phyloP scores from a whole-genome alignment of 2,113 vertebrate species.

The Spea multiplicata region DNA sequence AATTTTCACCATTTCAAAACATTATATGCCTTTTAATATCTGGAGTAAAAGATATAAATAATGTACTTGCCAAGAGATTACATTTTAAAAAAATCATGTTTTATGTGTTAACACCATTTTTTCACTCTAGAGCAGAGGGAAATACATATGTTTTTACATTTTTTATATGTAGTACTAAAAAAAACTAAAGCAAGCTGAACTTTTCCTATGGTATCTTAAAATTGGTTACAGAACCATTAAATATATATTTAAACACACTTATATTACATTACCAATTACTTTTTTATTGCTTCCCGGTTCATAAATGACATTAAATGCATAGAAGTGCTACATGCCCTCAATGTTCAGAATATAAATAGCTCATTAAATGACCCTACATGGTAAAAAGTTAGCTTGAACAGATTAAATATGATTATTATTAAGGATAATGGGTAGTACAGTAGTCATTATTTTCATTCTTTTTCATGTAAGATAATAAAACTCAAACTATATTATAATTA shows the following conservation, averaged over 20 bases:
- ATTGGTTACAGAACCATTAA: background rate
- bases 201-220: background rate
- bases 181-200: background rate
- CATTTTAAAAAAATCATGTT: background rate
- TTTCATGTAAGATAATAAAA: slow-evolving; percentile 12
- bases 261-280: slow-evolving; percentile 13
- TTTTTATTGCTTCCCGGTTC: background rate
- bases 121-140: background rate
- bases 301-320: slow-evolving; percentile 17
- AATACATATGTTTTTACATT: background rate
- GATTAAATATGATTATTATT: slow-evolving; percentile 34
- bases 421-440: slow-evolving; percentile 4
- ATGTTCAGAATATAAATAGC: slow-evolving; percentile 23
- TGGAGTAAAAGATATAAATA: background rate
- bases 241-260: background rate
- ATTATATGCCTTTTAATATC: background rate
- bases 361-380: slow-evolving; percentile 11
- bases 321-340: slow-evolving; percentile 2
- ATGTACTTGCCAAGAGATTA: background rate
- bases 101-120: background rate
- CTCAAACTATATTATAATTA: slow-evolving; percentile 21
- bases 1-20: background rate
- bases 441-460: slow-evolving; percentile 23
- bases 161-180: background rate
- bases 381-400: slow-evolving; percentile 13